Evolutionary conservation across 2,797 vertebrate species (phyloP).

Genomic region (Clarias pachynema): DNA sequence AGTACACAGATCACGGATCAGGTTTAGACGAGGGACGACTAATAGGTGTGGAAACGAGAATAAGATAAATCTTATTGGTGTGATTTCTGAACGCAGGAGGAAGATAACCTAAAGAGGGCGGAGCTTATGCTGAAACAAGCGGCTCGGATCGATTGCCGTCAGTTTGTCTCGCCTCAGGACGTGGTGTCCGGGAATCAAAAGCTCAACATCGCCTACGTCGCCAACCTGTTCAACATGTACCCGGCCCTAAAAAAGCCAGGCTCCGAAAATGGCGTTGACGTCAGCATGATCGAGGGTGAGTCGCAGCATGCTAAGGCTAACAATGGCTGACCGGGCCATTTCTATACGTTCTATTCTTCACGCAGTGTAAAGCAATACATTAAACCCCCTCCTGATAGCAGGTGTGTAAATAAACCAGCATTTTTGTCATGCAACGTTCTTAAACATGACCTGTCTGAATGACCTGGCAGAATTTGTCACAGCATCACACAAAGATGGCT

Average conservation of each 20-base stretch:
- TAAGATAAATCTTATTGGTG: too few species aligned
- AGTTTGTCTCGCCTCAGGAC: constrained; percentile 92
- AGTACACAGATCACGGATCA: too few species aligned
- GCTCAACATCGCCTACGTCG: constrained; percentile 95
- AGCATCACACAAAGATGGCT: too few species aligned
- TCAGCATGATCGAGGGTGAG: constrained; percentile 85
- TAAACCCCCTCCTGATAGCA: neutral
- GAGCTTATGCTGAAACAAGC: constrained; percentile 92
- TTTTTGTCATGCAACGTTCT: neutral
- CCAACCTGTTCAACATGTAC: constrained; percentile 93
- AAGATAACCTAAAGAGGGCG: constrained; percentile 82
- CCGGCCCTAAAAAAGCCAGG: constrained; percentile 76
- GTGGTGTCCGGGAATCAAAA: constrained; percentile 93
- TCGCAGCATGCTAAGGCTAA: neutral
- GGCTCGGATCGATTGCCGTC: constrained; percentile 89
- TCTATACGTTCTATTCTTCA: neutral
- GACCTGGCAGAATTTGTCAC: too few species aligned
- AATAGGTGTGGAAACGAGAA: neutral
- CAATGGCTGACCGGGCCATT: neutral
- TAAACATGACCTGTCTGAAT: neutral
- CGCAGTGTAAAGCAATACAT: neutral
- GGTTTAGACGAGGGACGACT: neutral
- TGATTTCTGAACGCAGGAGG: constrained; percentile 75
- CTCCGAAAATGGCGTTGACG: constrained; percentile 74
- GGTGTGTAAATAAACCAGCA: neutral